Evolutionary conservation across 2,888 invertebrate species (phyloP).

Genomic region (Lithophane leautieri): DNA sequence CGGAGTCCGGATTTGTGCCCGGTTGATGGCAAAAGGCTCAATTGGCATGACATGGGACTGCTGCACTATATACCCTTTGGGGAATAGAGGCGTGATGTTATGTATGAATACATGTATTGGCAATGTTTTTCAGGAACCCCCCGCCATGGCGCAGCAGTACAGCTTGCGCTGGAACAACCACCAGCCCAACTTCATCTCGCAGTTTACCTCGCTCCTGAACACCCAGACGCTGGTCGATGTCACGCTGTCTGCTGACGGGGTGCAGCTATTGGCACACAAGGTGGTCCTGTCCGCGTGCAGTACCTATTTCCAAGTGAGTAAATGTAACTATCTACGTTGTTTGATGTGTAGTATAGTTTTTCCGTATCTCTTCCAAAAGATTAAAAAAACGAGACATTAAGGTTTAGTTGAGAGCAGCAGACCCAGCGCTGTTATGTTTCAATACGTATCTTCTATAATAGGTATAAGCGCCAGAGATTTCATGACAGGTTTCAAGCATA

Average conservation of each 20-base stretch:
- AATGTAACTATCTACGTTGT: constrained; percentile 22
- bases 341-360: background rate
- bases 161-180: constrained; percentile 98
- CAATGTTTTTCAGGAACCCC: constrained; percentile 50
- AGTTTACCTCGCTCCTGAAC: constrained; percentile 95
- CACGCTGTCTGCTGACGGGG: constrained; percentile 97
- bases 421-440: too few species aligned
- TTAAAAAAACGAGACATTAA: background rate
- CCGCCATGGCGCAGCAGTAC: constrained; percentile 93
- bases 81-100: background rate
- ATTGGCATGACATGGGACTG: background rate
- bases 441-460: background rate
- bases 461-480: constrained; percentile 3
- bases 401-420: background rate
- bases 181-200: constrained; percentile 97
- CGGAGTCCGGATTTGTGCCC: background rate
- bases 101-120: background rate
- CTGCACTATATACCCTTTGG: background rate
- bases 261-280: constrained; percentile 96
- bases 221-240: constrained; percentile 97
- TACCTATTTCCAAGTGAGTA: constrained; percentile 96
- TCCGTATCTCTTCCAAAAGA: background rate
- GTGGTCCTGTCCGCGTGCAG: constrained; percentile 97
- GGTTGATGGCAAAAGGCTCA: background rate
- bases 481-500: constrained; percentile 20